A percentile compares a stretch with the other conserved stretches of the same genome.
Evolutionary conservation across 2,113 vertebrate genomes (phyloP).

Genomic region (Micromys minutus): DNA sequence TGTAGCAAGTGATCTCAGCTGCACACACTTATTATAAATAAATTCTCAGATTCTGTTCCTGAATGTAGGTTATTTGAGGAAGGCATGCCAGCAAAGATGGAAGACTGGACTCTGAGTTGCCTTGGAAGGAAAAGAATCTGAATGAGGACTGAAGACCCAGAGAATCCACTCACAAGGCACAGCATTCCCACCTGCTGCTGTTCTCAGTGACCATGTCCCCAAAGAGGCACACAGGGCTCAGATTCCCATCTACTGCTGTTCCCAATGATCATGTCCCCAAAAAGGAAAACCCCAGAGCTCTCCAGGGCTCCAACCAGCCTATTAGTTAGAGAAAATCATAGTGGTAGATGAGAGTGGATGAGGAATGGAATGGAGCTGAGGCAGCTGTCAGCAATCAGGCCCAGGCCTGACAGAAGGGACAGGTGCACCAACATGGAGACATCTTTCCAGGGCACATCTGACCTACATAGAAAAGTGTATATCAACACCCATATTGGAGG

Average conservation of each 20-base stretch:
- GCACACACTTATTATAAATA: not conserved
- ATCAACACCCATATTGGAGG: not conserved
- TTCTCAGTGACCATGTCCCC: not conserved
- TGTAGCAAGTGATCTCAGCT: not conserved
- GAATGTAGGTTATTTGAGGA: not conserved
- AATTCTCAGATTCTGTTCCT: not conserved
- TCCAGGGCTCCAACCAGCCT: rapidly evolving
- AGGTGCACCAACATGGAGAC: not conserved
- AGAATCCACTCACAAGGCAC: not conserved
- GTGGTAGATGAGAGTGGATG: no score
- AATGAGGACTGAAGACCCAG: not conserved
- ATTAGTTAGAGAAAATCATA: rapidly evolving
- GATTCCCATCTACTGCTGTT: no score
- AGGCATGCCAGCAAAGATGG: not conserved
- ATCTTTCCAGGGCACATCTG: not conserved
- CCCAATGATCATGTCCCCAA: no score
- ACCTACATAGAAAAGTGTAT: not conserved
- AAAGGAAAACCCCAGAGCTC: no score
- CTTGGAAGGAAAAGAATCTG: not conserved
- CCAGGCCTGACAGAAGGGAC: not conserved
- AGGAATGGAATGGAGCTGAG: rapidly evolving
- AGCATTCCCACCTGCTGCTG: not conserved
- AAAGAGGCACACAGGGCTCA: no score
- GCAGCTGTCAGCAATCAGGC: not conserved
- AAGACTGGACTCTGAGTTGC: not conserved